Percentiles rank a stretch among this genome's conserved stretches.
These are phyloP conservation scores for Gila orcuttii DNA, from an alignment of 2,113 vertebrate genomes.

Conservation along the genomic window DNA sequence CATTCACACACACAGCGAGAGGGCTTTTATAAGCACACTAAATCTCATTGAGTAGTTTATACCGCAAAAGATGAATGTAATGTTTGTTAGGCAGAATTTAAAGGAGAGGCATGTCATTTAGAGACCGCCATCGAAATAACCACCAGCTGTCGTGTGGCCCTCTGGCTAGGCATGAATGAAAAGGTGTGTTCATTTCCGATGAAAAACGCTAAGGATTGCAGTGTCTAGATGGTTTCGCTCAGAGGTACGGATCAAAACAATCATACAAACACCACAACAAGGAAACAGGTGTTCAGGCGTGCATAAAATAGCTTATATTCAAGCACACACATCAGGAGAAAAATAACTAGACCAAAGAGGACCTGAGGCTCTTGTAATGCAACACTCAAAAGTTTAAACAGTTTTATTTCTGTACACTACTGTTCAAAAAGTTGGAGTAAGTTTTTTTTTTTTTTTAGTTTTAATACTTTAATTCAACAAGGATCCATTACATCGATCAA, in stretches of 20 bases:
- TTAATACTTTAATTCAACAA: not conserved
- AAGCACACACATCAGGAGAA: not conserved
- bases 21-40: conserved; percentile 22
- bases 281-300: not conserved
- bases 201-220: conserved; percentile 23
- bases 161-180: conserved; percentile 51
- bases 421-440: not conserved
- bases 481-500: not conserved
- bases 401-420: too few species aligned
- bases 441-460: too few species aligned
- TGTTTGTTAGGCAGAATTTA: conserved; percentile 16
- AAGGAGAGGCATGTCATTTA: conserved; percentile 30
- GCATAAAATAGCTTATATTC: conserved; percentile 4
- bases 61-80: conserved; percentile 14
- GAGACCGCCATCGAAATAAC: conserved; percentile 43
- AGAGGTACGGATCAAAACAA: conserved; percentile 23
- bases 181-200: conserved; percentile 34
- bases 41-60: conserved; percentile 36
- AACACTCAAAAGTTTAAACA: too few species aligned
- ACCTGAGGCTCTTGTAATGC: not conserved
- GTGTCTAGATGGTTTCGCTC: conserved; percentile 8
- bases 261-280: not conserved
- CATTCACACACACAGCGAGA: conserved; percentile 5
- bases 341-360: conserved; percentile 11
- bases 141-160: conserved; percentile 52